Base-by-base conservation (phyloP, 2,888 invertebrate species). In the Neoaliturus tenellus region DNA sequence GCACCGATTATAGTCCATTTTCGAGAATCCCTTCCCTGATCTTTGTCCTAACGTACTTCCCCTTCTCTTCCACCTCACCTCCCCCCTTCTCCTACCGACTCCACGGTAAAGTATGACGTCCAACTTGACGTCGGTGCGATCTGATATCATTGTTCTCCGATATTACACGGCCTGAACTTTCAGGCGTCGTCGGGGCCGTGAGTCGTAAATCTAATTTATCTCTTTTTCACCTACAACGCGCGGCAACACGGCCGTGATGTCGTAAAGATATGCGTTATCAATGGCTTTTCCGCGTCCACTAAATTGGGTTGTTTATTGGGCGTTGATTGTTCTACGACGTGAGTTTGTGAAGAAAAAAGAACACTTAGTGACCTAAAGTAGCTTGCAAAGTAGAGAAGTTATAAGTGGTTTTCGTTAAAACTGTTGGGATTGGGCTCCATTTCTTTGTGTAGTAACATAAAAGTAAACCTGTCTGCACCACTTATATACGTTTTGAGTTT, bases 161-260 rank as follows among this genome's bases (percentile, higher is more conserved):
- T 28, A 12, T 62, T 55, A 55, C 55, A 55, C 55, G 23, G 55
- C 3, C 4, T 55, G 28, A 62, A 62, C 31, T 62, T 31, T 62
- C 62, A 62, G 62, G 62, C 62, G 62, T 39, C 58, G 62, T 31
- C 62, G n/a, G 28, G 62, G 3, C 62, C 62, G 62, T 62, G 62
- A 14, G 62, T 62, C 25, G n/a, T 62, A 62, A 62, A 62, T 62
- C 28, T 14, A 14, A 28, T 62, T 62, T 62, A 62, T 62, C 62
- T 62, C 62, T 14, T 6, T 62, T 62, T 62, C 62, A 62, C 28
- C 31, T 62, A 28, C 3, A 62, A 62, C 62, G 62, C 62, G 31
- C 28, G 31, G 25, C 28, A 31, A 31, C 62, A 62, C 17, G 62
- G 8, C 12, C 62, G 62, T 28, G 62, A 62, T 62, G 62, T 31